These are phyloP conservation scores for Mya arenaria DNA, from an alignment of 1,140 invertebrate genomes.

Conservation along the genomic window DNA sequence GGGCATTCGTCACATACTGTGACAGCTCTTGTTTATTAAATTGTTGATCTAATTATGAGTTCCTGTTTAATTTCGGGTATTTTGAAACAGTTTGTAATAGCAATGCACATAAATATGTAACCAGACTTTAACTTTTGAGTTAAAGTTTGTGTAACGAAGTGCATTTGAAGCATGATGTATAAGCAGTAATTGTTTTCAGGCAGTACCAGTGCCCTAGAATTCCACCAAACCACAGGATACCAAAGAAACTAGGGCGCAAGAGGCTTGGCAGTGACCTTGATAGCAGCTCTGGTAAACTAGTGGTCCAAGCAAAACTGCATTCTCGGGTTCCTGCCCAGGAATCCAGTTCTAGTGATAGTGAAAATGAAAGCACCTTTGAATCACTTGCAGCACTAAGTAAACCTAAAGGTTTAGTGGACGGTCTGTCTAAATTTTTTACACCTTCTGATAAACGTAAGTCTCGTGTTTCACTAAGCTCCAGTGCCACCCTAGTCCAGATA, in stretches of 20 bases:
- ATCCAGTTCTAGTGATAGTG: slow-evolving; percentile 70
- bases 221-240: slow-evolving; percentile 54
- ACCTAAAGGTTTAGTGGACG: slow-evolving; percentile 80
- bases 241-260: slow-evolving; percentile 51
- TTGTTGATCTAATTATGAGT: no score
- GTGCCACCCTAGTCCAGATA: slow-evolving; percentile 63
- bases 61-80: no score
- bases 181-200: slow-evolving; percentile 52
- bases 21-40: no score
- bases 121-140: no score
- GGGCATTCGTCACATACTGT: no score
- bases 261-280: slow-evolving; percentile 40
- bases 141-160: no score
- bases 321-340: slow-evolving; percentile 44
- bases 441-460: slow-evolving; percentile 80
- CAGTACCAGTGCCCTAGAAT: slow-evolving; percentile 63
- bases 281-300: slow-evolving; percentile 67
- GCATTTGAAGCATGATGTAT: no score
- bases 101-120: no score
- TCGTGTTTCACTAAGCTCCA: slow-evolving; percentile 77
- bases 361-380: slow-evolving; percentile 71
- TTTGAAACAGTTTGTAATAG: no score
- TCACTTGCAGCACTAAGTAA: slow-evolving; percentile 71
- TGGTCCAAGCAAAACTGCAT: no score
- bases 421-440: slow-evolving; percentile 80